Percentiles rank a stretch among this genome's conserved stretches.
Conservation (phyloP, 2,888 invertebrate species). For the Congeria kusceri region DNA sequence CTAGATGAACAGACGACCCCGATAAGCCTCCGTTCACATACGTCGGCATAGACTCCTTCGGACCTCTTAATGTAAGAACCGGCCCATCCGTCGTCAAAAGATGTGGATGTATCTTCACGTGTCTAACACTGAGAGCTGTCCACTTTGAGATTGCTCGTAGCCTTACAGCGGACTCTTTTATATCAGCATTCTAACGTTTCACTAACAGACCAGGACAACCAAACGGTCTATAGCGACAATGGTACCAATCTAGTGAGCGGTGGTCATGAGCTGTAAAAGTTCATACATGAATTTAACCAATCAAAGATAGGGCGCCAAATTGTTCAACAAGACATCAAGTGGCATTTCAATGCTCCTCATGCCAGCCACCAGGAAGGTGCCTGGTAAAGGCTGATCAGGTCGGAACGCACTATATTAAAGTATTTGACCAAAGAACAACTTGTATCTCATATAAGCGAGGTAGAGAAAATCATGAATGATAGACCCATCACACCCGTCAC, state of each 20-base stretch:
- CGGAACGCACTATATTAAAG: conserved; percentile 25
- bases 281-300: conserved; percentile 33
- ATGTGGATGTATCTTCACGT: conserved; percentile 56
- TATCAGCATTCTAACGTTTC: conserved; percentile 43
- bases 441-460: conserved; percentile 17
- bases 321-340: conserved; percentile 24
- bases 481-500: conserved; percentile 16
- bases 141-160: conserved; percentile 40
- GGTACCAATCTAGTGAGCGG: conserved; percentile 52
- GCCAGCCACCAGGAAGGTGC: conserved; percentile 34
- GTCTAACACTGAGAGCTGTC: conserved; percentile 39
- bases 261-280: conserved; percentile 25
- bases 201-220: background rate
- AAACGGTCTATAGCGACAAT: conserved; percentile 38
- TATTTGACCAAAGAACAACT: conserved; percentile 23
- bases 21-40: too few species aligned
- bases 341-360: conserved; percentile 45
- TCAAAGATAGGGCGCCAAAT: conserved; percentile 17
- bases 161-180: conserved; percentile 34
- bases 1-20: conserved; percentile 39
- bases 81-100: conserved; percentile 33
- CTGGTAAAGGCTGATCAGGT: conserved; percentile 41
- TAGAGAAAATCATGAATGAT: conserved; percentile 24
- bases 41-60: too few species aligned
- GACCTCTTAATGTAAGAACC: conserved; percentile 36